These are phyloP conservation scores for Ramazzottius varieornatus DNA, from an alignment of 2,888 invertebrate species.

Conservation along the genomic window DNA sequence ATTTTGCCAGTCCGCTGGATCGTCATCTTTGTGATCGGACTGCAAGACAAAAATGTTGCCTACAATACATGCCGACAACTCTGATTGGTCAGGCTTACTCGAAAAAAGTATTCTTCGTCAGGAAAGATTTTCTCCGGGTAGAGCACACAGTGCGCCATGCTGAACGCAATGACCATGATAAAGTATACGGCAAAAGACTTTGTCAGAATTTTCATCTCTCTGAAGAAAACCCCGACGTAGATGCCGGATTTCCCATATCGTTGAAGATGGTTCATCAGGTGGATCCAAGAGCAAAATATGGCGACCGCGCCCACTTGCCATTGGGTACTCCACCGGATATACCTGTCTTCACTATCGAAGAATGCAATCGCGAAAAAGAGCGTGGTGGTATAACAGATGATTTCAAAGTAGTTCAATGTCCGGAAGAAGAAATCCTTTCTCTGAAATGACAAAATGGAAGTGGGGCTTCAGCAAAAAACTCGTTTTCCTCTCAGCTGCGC, in stretches of 20 bases:
- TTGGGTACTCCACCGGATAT: background rate
- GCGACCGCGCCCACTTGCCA: background rate
- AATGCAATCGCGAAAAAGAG: background rate
- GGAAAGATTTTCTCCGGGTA: constrained; percentile 1
- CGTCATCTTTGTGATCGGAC: background rate
- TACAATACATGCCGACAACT: too few species aligned
- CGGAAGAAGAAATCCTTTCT: background rate
- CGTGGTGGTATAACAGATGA: background rate
- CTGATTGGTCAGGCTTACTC: too few species aligned
- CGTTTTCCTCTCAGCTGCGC: too few species aligned
- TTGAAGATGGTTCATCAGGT: background rate
- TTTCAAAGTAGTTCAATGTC: background rate
- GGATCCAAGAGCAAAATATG: background rate
- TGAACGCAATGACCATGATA: background rate
- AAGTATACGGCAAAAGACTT: background rate
- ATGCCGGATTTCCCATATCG: background rate
- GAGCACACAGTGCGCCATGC: background rate
- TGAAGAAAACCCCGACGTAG: background rate
- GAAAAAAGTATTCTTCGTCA: background rate
- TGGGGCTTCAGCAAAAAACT: background rate
- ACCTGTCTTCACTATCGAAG: background rate
- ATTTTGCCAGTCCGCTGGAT: background rate
- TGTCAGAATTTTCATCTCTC: background rate
- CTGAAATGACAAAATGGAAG: background rate
- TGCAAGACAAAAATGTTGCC: background rate